phyloP scores from a whole-genome alignment of 2,888 invertebrate genomes.

The Graphium colonna region DNA sequence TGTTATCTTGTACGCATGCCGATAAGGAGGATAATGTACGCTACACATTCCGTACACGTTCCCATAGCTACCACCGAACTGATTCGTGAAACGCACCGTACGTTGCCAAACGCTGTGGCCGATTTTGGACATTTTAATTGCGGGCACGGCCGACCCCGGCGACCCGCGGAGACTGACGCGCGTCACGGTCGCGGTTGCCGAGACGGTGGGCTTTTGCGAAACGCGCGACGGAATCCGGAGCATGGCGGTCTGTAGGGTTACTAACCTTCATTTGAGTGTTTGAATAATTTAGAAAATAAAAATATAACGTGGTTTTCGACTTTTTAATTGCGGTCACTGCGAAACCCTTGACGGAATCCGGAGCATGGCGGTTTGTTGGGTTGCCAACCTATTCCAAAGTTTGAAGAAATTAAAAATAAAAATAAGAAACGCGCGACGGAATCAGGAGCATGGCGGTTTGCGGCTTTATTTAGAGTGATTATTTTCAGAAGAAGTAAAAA shows the following conservation, averaged over 20 bases:
- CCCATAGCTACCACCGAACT: constrained; percentile 2
- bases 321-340: no score
- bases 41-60: background rate
- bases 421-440: constrained; percentile 54
- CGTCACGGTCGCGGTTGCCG: constrained; percentile 53
- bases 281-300: no score
- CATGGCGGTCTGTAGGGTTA: constrained; percentile 75
- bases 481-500: no score
- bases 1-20: no score
- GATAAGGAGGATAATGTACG: no score
- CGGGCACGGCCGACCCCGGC: constrained; percentile 29
- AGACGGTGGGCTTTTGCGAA: constrained; percentile 77
- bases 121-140: constrained; percentile 30
- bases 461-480: no score
- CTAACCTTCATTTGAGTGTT: no score
- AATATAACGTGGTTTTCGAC: constrained; percentile 61
- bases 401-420: no score
- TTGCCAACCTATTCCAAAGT: no score
- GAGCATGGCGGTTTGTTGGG: constrained; percentile 75
- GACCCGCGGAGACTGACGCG: constrained; percentile 25
- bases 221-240: constrained; percentile 66
- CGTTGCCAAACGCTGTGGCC: constrained; percentile 22
- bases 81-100: constrained; percentile 20
- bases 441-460: constrained; percentile 76
- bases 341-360: constrained; percentile 64